Evolutionary conservation across 2,888 invertebrate genomes (phyloP), one percentile per base, ranked within the genome.

Genomic region (Drosophila parthenogenetica): DNA sequence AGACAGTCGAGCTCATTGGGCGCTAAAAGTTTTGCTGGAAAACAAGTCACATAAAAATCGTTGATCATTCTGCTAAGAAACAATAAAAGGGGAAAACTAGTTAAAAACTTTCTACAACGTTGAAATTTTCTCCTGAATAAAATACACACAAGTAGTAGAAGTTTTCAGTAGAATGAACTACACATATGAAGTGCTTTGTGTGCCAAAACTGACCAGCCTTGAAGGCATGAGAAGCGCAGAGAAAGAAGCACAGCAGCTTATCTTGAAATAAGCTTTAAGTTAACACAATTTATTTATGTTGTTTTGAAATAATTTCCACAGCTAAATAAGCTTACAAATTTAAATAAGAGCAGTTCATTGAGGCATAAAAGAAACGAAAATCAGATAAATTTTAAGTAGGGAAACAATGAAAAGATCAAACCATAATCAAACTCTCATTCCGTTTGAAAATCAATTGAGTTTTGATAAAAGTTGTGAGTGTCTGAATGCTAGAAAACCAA

Each of bases 1-100:
- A 25, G 29, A 16, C 32, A 14, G 32, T 22, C 17, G 29, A 40
- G 50, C 17, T 57, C 61, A 58, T 57, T 59, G 37, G 17, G 29
- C 7, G n/a, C 4, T 13, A 32, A 62, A 69, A 73, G 48, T 78
- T 69, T 69, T 46, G 73, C 65, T 42, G 19, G 17, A 58, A 62
- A 76, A 73, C 74, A 78, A 76, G 54, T 78, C 76, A 73, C 73
- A 76, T 69, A 78, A 76, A 76, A 78, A 65, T 76, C 57, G 55
- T 65, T 65, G 65, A 73, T 78, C 64, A 69, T 77, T 67, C 55
- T 49, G 39, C 57, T 19, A 57, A 42, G 37, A 37, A 64, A 60
- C 60, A 64, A 66, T 61, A 54, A 45, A 35, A 62, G 57, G 19
- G 25, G 45, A 43, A 43, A 51, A 67, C 42, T 71, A 55, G 49